Conservation (phyloP, 2,113 vertebrate species). For the Gymnogyps californianus region DNA sequence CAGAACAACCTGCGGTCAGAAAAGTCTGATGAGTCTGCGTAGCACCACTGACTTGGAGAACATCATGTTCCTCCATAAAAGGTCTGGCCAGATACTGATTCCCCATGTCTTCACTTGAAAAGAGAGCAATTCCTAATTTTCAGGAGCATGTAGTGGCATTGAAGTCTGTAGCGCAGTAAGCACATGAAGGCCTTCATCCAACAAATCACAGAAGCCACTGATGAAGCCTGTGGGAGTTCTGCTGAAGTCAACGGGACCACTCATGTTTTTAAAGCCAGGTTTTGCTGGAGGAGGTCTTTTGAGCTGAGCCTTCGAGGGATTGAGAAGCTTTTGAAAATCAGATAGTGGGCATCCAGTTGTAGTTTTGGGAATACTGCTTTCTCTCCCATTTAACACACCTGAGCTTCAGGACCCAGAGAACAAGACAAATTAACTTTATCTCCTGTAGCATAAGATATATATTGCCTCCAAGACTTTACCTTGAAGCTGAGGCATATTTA, state of each 20-base stretch:
- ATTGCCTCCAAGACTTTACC: background rate
- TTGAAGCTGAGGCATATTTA: background rate
- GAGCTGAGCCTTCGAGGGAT: background rate
- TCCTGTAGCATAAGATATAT: background rate
- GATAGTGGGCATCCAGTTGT: background rate
- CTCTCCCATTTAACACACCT: background rate
- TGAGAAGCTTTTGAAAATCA: background rate
- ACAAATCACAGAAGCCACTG: background rate
- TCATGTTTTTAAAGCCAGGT: background rate
- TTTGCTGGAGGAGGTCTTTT: background rate
- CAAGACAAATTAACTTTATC: background rate
- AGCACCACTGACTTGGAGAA: background rate
- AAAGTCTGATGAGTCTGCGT: background rate
- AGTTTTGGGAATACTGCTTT: background rate
- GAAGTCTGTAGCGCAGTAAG: background rate
- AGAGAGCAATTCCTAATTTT: background rate
- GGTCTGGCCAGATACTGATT: background rate
- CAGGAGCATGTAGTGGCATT: background rate
- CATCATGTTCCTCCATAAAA: background rate
- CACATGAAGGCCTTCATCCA: background rate
- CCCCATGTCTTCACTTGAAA: background rate
- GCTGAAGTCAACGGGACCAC: background rate
- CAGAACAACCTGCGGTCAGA: fast-evolving
- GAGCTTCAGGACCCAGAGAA: background rate
- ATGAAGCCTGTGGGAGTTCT: background rate